Conservation (phyloP, 2,797 vertebrate genomes). For the Phataginus tricuspis region DNA sequence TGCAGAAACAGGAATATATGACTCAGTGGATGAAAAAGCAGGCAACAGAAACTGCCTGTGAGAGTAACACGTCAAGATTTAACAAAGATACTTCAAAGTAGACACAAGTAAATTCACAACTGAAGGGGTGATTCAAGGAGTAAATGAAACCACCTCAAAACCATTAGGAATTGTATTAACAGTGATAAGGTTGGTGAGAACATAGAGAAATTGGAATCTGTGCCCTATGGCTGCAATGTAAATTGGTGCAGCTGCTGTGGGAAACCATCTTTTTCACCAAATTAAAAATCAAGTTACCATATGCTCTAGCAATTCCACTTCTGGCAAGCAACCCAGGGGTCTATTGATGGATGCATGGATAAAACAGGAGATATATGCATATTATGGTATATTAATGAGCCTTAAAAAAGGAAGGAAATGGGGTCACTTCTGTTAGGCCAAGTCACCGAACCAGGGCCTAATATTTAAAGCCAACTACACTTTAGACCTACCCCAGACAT, state of each 20-base stretch:
- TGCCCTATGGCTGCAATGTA: neutral
- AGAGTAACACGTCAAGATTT: neutral
- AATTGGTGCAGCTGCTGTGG: neutral
- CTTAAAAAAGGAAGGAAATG: neutral
- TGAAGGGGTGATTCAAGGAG: neutral
- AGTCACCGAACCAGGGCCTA: no score
- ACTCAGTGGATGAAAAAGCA: neutral
- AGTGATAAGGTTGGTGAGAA: neutral
- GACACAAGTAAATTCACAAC: neutral
- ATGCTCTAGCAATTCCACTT: neutral
- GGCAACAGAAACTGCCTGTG: neutral
- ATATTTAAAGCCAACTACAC: no score
- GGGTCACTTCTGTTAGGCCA: no score
- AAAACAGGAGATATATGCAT: neutral
- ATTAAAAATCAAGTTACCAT: neutral
- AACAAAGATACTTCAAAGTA: neutral
- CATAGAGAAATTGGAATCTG: neutral
- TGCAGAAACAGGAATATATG: neutral
- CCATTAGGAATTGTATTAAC: neutral
- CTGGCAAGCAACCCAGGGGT: neutral
- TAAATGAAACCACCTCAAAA: neutral
- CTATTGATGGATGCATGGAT: neutral
- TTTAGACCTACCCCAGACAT: no score
- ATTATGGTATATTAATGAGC: neutral
- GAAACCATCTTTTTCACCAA: neutral